A percentile compares a stretch with the other conserved stretches of the same genome.
Conservation (phyloP, 92 coral and sea anemone genomes). For the Ricordea florida region DNA sequence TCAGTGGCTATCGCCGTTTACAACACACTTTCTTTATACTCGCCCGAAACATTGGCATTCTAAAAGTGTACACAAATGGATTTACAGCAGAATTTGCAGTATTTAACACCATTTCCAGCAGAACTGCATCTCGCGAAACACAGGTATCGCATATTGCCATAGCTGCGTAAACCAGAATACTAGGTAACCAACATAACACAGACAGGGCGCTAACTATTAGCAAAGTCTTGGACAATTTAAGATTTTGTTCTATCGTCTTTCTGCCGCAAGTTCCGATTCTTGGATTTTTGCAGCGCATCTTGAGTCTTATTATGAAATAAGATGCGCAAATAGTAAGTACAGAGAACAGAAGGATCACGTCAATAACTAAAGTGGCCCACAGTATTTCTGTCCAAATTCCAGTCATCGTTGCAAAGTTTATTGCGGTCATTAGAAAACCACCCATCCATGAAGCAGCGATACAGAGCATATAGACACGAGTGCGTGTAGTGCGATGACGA, state of each 20-base stretch:
- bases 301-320: neutral
- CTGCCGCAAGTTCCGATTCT: neutral
- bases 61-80: neutral
- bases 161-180: neutral
- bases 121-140: neutral
- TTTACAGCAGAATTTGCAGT: neutral
- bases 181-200: neutral
- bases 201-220: neutral
- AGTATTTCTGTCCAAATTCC: too few relatives aligned
- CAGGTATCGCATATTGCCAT: neutral
- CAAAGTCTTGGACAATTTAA: neutral
- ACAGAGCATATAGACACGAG: neutral
- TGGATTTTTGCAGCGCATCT: too few relatives aligned
- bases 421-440: too few relatives aligned
- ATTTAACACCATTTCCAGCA: neutral
- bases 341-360: neutral
- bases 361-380: too few relatives aligned
- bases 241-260: neutral
- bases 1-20: too few relatives aligned
- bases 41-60: neutral
- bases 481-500: conserved; percentile 7
- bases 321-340: neutral
- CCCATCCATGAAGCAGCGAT: neutral
- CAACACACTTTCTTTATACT: neutral
- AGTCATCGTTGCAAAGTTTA: too few relatives aligned